A percentile compares a stretch with the other conserved stretches of the same genome.
Conservation (phyloP, 1,140 invertebrate genomes). For the Macrotrachela quadricornifera region DNA sequence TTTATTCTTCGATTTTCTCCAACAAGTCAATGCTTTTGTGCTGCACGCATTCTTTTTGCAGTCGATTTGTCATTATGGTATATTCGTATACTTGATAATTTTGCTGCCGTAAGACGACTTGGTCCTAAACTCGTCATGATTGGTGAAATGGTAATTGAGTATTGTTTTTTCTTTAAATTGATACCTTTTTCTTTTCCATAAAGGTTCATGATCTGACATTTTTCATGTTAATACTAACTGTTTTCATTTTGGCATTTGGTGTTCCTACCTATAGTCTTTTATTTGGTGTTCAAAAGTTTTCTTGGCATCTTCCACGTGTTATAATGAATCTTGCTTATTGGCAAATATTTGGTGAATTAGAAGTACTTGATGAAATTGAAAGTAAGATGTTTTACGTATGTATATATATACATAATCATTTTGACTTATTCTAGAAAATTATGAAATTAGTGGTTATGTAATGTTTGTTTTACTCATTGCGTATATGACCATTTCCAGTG, state of each 20-base stretch:
- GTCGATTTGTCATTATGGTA: conserved; percentile 10
- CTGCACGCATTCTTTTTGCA: conserved; percentile 5
- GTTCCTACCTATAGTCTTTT: no score
- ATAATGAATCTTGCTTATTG: conserved; percentile 24
- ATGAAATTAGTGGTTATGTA: no score
- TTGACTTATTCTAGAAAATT: no score
- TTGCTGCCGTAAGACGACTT: conserved; percentile 21
- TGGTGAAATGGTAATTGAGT: conserved; percentile 18
- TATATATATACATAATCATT: no score
- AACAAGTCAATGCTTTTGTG: conserved; percentile 6
- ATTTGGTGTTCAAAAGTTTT: conserved; percentile 12
- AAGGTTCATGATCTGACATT: conserved; percentile 17
- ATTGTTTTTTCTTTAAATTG: background rate
- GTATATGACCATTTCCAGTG: conserved; percentile 23
- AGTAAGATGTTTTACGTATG: no score
- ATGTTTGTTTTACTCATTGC: no score
- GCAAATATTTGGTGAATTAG: conserved; percentile 26
- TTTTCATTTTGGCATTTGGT: no score
- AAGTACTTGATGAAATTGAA: conserved; percentile 19
- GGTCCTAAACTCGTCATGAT: conserved; percentile 30
- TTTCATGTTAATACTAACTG: conserved; percentile 10
- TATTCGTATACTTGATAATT: conserved; percentile 22
- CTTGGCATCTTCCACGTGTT: conserved; percentile 16
- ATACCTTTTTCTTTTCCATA: no score
- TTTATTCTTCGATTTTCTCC: conserved; percentile 19